These are phyloP conservation scores for Drosophila pandora DNA, from an alignment of 1,140 invertebrate genomes.

Conservation along the genomic window DNA sequence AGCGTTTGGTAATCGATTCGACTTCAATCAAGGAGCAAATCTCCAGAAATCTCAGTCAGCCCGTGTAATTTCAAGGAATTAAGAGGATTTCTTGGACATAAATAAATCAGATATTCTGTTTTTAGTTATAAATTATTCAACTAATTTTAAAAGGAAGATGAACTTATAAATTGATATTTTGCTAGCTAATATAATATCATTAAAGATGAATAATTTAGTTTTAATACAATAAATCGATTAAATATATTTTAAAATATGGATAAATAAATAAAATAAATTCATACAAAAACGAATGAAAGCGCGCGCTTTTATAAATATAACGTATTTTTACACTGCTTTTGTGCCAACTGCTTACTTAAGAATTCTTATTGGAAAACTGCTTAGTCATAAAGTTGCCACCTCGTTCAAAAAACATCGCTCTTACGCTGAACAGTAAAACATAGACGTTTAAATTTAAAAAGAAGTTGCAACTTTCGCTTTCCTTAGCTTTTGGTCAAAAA, in stretches of 20 bases:
- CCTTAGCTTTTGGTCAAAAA: constrained; percentile 23
- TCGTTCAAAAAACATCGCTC: background rate
- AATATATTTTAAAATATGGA: no score
- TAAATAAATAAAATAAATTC: no score
- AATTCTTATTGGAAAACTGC: background rate
- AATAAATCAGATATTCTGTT: no score
- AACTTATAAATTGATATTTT: no score
- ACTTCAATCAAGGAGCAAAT: constrained; percentile 7
- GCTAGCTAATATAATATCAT: no score
- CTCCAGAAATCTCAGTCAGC: background rate
- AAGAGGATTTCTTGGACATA: no score
- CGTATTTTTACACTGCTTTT: background rate
- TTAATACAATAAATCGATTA: no score
- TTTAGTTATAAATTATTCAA: no score
- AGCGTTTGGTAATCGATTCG: constrained; percentile 1
- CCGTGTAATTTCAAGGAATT: background rate
- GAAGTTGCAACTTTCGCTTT: background rate
- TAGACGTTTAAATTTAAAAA: background rate
- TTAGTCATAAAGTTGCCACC: background rate
- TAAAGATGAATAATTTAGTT: no score
- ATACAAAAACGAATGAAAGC: no score
- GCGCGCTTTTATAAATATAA: no score
- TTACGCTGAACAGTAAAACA: background rate
- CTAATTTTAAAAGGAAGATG: no score
- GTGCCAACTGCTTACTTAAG: background rate